Evolutionary conservation across 2,888 invertebrate species (phyloP).

Genomic region (Salpingus planirostris): DNA sequence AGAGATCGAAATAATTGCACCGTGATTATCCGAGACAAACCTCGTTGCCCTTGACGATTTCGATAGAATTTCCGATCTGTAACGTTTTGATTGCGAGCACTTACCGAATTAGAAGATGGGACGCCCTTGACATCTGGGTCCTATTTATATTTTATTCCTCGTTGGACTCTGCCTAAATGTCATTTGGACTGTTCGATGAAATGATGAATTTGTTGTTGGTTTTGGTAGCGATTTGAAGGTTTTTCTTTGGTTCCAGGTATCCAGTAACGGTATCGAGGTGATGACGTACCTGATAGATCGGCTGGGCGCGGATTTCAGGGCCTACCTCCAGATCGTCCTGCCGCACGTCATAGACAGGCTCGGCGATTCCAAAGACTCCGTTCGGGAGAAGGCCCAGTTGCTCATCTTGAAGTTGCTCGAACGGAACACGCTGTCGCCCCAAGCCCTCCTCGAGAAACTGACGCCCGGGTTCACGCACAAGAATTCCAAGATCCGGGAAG

Average conservation of each 20-base stretch:
- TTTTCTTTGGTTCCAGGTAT: constrained; percentile 53
- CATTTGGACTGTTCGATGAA: too few relatives aligned
- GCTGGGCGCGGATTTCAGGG: constrained; percentile 79
- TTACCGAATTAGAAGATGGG: too few relatives aligned
- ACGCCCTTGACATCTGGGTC: too few relatives aligned
- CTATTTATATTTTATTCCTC: too few relatives aligned
- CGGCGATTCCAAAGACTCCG: constrained; percentile 42
- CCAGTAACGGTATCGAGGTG: constrained; percentile 84
- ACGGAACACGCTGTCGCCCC: constrained; percentile 58
- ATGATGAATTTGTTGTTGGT: too few relatives aligned
- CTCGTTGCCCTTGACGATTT: too few relatives aligned
- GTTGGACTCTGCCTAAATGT: too few relatives aligned
- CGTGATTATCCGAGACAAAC: too few relatives aligned
- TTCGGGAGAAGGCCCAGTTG: constrained; percentile 63
- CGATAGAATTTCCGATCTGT: too few relatives aligned
- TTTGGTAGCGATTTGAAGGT: background rate
- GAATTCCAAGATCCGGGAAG: constrained; percentile 87
- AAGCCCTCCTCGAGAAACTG: constrained; percentile 64
- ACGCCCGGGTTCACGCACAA: constrained; percentile 69
- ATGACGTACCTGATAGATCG: constrained; percentile 78
- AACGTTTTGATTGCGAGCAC: too few relatives aligned
- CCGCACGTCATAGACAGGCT: constrained; percentile 76
- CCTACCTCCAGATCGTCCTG: constrained; percentile 73
- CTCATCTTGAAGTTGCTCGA: constrained; percentile 65
- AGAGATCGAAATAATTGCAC: too few relatives aligned